These are phyloP conservation scores for Flexamia atlantica DNA, from an alignment of 2,888 invertebrate species.

Conservation along the genomic window DNA sequence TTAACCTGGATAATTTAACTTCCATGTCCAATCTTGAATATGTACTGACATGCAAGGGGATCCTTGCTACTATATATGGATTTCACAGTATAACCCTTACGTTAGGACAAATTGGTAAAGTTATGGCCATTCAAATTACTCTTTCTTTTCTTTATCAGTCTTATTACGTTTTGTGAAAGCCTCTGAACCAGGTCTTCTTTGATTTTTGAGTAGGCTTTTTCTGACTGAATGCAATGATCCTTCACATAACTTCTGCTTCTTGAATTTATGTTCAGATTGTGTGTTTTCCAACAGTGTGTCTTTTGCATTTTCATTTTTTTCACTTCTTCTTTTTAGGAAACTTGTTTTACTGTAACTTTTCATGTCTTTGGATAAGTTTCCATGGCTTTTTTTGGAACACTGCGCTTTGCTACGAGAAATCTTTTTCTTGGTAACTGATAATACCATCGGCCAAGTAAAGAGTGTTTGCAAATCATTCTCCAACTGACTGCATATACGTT, in stretches of 20 bases:
- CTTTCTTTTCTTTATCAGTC: neutral
- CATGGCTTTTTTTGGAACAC: no score
- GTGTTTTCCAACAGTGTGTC: no score
- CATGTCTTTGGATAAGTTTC: no score
- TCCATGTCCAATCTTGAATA: no score
- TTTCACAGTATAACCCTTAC: no score
- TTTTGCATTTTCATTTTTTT: no score
- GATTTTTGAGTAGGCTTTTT: neutral
- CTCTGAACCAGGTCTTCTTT: neutral
- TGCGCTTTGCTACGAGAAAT: no score
- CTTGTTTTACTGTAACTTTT: no score
- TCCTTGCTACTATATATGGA: no score
- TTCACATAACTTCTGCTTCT: neutral
- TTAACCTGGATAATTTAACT: no score
- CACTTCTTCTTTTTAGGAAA: no score
- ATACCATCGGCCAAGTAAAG: conserved; percentile 21
- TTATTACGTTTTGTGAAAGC: neutral
- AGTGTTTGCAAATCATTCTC: neutral
- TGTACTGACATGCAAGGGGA: no score
- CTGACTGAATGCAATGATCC: neutral
- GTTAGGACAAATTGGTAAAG: neutral
- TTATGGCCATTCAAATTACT: neutral
- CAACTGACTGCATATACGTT: neutral
- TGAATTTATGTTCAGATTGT: neutral
- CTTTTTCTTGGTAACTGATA: neutral